Evolutionary conservation across 2,113 vertebrate genomes (phyloP).

Genomic region (Gymnorhina tibicen): DNA sequence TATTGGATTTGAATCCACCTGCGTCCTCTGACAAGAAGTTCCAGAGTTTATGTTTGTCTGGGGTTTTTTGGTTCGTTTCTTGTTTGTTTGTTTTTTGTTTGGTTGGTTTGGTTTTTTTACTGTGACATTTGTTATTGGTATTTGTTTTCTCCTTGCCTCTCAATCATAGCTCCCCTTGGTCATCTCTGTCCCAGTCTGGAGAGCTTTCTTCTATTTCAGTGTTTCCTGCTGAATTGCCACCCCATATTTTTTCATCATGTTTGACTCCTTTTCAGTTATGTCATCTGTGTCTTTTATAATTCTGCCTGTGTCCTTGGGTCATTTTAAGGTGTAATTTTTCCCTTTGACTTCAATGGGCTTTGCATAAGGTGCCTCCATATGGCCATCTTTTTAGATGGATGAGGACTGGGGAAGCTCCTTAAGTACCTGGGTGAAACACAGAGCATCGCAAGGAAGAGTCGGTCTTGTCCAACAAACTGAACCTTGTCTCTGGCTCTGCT

Average conservation of each 20-base stretch:
- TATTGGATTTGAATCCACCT: neutral
- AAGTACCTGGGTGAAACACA: neutral
- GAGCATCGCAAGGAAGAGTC: fast-evolving
- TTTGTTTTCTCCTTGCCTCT: neutral
- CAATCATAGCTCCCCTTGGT: neutral
- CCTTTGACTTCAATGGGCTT: neutral
- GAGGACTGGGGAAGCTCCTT: neutral
- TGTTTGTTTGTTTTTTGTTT: neutral
- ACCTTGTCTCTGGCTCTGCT: neutral
- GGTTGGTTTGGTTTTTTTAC: neutral
- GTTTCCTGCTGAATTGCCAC: neutral
- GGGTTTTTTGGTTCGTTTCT: neutral
- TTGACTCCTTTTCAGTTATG: neutral
- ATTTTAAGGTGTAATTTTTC: neutral
- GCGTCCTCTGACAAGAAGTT: neutral
- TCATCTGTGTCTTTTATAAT: neutral
- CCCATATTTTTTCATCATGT: neutral
- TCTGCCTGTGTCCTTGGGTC: neutral
- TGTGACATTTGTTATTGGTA: neutral
- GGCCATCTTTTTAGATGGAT: neutral
- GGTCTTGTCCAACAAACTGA: neutral
- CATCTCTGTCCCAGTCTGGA: neutral
- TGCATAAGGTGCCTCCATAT: neutral
- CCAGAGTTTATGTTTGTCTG: neutral
- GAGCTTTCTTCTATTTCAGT: neutral